These are phyloP conservation scores for Caenorhabditis latens DNA, from an alignment of 1,140 invertebrate genomes.

Conservation along the genomic window DNA sequence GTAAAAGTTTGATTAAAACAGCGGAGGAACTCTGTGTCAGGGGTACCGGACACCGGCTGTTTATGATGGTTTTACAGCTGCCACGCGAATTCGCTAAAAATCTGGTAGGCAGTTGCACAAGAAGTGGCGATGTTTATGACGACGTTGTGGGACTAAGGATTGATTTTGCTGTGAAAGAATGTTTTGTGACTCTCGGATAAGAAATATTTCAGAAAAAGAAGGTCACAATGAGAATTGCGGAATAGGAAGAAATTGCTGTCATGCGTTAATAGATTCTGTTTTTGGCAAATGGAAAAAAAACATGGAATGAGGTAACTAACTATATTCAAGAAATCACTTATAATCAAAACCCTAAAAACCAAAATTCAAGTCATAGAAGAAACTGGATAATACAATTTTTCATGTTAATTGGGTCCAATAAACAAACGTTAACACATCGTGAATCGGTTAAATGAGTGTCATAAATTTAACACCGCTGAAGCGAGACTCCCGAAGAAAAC, in stretches of 20 bases:
- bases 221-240: no score
- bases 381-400: background rate
- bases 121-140: no score
- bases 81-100: background rate
- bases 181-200: no score
- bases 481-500: background rate
- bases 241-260: no score
- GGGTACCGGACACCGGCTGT: background rate
- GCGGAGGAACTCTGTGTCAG: background rate
- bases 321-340: no score
- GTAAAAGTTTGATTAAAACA: constrained; percentile 21
- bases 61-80: constrained; percentile 39
- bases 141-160: no score
- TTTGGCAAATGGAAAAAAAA: no score
- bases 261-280: no score
- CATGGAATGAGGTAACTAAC: no score
- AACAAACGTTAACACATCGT: constrained; percentile 23
- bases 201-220: no score
- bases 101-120: constrained; percentile 27
- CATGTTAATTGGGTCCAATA: constrained; percentile 31
- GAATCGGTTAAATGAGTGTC: constrained; percentile 37
- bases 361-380: background rate
- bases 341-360: no score
- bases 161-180: no score
- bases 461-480: constrained; percentile 42